A percentile compares a stretch with the other conserved stretches of the same genome.
Evolutionary conservation across 2,113 vertebrate species (phyloP).

Genomic region (Regulus satrapa): DNA sequence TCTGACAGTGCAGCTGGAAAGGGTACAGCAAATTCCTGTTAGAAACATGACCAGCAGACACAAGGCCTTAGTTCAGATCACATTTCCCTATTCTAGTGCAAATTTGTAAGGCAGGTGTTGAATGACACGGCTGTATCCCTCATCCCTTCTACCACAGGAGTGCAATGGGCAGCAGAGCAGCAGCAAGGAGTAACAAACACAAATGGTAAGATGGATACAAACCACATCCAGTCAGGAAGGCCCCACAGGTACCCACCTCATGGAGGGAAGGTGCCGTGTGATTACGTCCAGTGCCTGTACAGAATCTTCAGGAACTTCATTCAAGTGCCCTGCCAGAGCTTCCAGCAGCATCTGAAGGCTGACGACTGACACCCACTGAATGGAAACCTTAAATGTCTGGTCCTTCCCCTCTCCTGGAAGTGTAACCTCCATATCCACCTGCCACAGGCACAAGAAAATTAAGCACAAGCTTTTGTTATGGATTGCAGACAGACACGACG

Average conservation of each 20-base stretch:
- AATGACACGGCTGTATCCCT: constrained; percentile 3
- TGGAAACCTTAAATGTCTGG: constrained; percentile 97
- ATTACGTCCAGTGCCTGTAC: constrained; percentile 98
- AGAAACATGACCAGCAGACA: constrained; percentile 46
- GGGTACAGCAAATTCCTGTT: not conserved
- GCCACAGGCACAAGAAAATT: not conserved
- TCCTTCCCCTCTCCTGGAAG: constrained; percentile 97
- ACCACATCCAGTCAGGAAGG: not conserved
- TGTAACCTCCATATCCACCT: constrained; percentile 99
- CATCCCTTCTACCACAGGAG: not conserved
- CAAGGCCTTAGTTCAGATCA: not conserved
- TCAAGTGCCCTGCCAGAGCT: constrained; percentile 92
- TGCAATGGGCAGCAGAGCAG: not conserved
- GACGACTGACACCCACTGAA: constrained; percentile 98
- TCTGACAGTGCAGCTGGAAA: not conserved
- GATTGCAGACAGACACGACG: not conserved
- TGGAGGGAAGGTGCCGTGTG: constrained; percentile 95
- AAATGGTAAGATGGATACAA: not conserved
- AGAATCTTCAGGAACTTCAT: constrained; percentile 95
- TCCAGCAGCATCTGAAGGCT: constrained; percentile 97
- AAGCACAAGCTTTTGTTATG: not conserved
- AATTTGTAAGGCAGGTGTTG: constrained; percentile 20
- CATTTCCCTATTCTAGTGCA: constrained; percentile 39
- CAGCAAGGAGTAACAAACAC: not conserved
- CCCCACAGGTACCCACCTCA: constrained; percentile 80